phyloP scores from a whole-genome alignment of 2,797 vertebrate genomes.

The Lepus oiostolus region DNA sequence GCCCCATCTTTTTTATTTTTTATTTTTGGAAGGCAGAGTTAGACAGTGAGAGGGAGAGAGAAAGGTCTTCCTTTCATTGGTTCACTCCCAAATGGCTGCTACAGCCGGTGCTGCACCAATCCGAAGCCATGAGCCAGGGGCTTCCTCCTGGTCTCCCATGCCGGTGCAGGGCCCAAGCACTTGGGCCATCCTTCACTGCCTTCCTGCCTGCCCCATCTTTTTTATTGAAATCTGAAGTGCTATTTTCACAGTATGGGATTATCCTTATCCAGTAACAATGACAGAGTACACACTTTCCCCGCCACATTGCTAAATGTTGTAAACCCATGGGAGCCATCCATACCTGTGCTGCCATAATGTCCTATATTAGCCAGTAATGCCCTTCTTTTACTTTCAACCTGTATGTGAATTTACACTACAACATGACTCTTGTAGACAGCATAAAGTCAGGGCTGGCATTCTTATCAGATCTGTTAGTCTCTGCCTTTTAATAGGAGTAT shows the following conservation, averaged over 20 bases:
- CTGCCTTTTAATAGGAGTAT: neutral
- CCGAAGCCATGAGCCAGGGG: too few relatives aligned
- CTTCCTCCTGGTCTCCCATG: too few relatives aligned
- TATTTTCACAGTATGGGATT: constrained; percentile 7
- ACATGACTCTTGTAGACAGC: neutral
- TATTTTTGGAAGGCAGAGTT: too few relatives aligned
- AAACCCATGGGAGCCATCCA: neutral
- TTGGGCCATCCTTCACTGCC: too few relatives aligned
- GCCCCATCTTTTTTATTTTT: neutral
- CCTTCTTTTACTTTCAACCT: neutral
- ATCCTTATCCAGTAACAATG: neutral
- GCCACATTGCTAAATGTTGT: neutral
- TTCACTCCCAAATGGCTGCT: too few relatives aligned
- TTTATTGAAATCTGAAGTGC: neutral
- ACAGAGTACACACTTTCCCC: neutral
- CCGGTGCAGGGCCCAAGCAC: too few relatives aligned
- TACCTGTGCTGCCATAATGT: neutral
- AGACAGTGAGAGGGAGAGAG: too few relatives aligned
- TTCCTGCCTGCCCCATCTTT: neutral
- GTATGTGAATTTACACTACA: neutral
- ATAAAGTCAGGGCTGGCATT: neutral
- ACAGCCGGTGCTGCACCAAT: too few relatives aligned
- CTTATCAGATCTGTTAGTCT: neutral
- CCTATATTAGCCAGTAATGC: neutral
- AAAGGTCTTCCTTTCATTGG: too few relatives aligned